Base-by-base conservation (phyloP, 2,888 invertebrate species). In the Acanthosepion lycidas region DNA sequence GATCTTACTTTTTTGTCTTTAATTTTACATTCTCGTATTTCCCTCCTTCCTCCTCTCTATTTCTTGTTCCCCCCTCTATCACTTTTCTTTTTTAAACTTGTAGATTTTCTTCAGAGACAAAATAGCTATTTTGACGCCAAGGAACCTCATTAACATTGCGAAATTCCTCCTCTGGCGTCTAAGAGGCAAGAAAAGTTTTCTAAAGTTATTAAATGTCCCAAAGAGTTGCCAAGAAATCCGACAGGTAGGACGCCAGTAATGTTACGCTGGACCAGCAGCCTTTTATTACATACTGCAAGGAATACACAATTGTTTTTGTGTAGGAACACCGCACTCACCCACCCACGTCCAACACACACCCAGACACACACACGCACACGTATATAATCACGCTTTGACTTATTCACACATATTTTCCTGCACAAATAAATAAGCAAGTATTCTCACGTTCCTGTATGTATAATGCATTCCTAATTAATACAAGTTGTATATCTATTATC, bases 91-190 rank as follows among this genome's bases (percentile, higher is more conserved):
- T 78, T 9, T n/a, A 33, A 78, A 78, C 18, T 78, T 33, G 78
- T 78, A 78, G 78, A 78, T n/a, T 78, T 78, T 78, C 33, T 78
- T 78, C n/a, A 78, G 78, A 78, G 78, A 78, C 78, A n/a, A 78
- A 78, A 78, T 78, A 33, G 78, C 78, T 78, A 9, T 78, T 78
- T 78, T 78, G 78, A 78, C 78, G 78, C 78, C 78, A 78, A n/a
- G 78, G 78, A 78, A 78, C n/a, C 78, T 78, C 78, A 78, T 78
- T 78, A 78, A 78, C 78, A 78, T 78, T 78, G 78, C 78, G n/a
- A 78, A 33, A 78, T 78, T 78, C 78, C 78, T 78, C 78, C 78
- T 78, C 78, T 78, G 78, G 78, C 78, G 78, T 78, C 78, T n/a
- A 78, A 78, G 78, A 78, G 78, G 78, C 78, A 78, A n/a, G 78